Percentiles rank a stretch among this genome's conserved stretches.
These are phyloP conservation scores for Loriculus beryllinus DNA, from an alignment of 2,797 vertebrate species.

Conservation along the genomic window DNA sequence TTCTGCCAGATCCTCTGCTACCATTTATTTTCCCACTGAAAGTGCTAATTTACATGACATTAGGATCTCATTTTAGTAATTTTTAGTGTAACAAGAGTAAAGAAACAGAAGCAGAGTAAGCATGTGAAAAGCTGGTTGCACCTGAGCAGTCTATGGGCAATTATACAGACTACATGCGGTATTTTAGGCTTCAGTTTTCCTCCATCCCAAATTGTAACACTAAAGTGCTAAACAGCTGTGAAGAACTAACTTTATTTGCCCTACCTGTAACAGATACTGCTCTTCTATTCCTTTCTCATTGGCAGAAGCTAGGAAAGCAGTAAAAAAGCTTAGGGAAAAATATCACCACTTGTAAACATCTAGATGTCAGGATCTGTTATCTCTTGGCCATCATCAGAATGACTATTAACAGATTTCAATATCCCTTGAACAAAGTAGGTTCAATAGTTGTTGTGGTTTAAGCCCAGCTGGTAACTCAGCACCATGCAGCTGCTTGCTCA, in stretches of 20 bases:
- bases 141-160: neutral
- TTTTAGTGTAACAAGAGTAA: neutral
- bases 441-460: neutral
- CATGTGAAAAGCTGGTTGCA: neutral
- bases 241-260: neutral
- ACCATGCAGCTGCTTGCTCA: accelerated
- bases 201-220: neutral
- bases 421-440: neutral
- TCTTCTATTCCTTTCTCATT: neutral
- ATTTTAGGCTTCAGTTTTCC: neutral
- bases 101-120: neutral
- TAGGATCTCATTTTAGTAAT: neutral
- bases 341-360: neutral
- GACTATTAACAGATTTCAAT: neutral
- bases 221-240: neutral
- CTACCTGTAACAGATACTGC: neutral
- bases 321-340: neutral
- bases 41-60: neutral
- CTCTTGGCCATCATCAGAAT: neutral
- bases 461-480: neutral
- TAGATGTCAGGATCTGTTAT: neutral
- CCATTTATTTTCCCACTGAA: neutral
- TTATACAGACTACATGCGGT: too few relatives aligned
- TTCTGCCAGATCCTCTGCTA: neutral
- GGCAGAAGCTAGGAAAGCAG: neutral